Conservation (phyloP, 2,797 vertebrate species). For the Enteromius unitaeniatus region DNA sequence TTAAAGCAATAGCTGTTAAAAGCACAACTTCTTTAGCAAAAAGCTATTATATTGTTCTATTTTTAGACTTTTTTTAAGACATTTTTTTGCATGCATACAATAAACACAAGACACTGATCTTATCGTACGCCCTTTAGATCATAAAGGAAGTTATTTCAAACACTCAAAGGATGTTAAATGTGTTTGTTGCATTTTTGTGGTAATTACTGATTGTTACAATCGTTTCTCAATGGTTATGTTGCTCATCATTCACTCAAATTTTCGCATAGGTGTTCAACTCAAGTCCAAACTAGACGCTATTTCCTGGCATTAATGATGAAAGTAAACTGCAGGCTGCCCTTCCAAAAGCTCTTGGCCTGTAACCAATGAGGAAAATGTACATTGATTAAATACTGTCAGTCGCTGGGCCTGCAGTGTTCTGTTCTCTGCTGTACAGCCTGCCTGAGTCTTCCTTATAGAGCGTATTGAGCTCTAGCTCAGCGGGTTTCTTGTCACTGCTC, state of each 20-base stretch:
- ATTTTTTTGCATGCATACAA: not conserved
- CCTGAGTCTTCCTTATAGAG: slow-evolving; percentile 68
- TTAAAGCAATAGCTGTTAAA: not conserved
- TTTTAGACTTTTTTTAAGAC: not conserved
- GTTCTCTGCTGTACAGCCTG: slow-evolving; percentile 40
- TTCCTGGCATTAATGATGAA: not conserved
- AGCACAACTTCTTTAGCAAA: not conserved
- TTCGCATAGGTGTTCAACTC: not conserved
- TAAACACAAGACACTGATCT: not conserved
- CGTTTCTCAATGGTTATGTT: not conserved
- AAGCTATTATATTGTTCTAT: not conserved
- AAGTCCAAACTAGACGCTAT: not conserved
- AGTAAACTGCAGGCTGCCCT: slow-evolving; percentile 19
- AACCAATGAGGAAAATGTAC: slow-evolving; percentile 49
- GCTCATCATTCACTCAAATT: not conserved
- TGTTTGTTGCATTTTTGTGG: not conserved
- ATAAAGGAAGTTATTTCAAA: not conserved
- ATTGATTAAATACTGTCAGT: slow-evolving; percentile 58
- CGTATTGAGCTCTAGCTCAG: slow-evolving; percentile 70
- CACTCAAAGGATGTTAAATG: not conserved
- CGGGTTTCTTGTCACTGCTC: slow-evolving; percentile 64
- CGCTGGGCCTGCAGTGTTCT: slow-evolving; percentile 27
- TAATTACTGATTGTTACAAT: not conserved
- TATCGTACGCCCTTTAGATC: not conserved
- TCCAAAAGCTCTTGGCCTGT: slow-evolving; percentile 20